phyloP scores from a whole-genome alignment of 2,113 vertebrate genomes.

The Callipepla californica region DNA sequence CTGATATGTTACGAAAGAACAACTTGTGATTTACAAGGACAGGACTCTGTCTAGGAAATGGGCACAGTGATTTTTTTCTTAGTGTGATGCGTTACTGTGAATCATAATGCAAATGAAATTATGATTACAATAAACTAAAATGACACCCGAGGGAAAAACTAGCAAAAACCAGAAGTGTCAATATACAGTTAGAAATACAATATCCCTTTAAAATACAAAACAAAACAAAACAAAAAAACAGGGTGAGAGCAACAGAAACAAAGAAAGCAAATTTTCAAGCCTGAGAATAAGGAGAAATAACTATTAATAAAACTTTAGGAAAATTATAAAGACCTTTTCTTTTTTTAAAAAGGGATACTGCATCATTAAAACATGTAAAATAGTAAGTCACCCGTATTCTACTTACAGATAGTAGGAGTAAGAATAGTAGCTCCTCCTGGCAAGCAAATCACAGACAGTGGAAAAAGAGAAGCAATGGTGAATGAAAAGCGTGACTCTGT shows the following conservation, averaged over 20 bases:
- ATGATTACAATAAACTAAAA: constrained; percentile 56
- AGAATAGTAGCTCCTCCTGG: constrained; percentile 99
- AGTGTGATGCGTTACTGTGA: constrained; percentile 31
- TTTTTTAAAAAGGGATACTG: constrained; percentile 99
- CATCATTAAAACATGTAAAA: constrained; percentile 92
- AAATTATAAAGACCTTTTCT: constrained; percentile 50
- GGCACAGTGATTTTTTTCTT: background rate
- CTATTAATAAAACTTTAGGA: background rate
- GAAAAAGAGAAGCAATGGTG: constrained; percentile 96
- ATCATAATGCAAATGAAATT: constrained; percentile 62
- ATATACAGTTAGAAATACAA: constrained; percentile 78
- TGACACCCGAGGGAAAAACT: constrained; percentile 49
- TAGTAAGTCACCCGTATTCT: constrained; percentile 88
- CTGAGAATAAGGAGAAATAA: background rate
- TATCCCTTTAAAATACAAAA: constrained; percentile 85
- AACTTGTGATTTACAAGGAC: background rate
- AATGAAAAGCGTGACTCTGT: constrained; percentile 95
- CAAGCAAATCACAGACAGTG: constrained; percentile 99
- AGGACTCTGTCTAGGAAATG: background rate
- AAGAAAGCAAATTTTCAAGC: constrained; percentile 13
- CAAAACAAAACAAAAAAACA: constrained; percentile 47
- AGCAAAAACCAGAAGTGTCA: constrained; percentile 69
- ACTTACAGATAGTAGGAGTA: constrained; percentile 99
- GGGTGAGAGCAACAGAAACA: background rate
- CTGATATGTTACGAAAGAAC: background rate